A percentile compares a stretch with the other conserved stretches of the same genome.
These are phyloP conservation scores for Actinostola sp. DNA, from an alignment of 92 coral and sea anemone genomes.

Conservation along the genomic window DNA sequence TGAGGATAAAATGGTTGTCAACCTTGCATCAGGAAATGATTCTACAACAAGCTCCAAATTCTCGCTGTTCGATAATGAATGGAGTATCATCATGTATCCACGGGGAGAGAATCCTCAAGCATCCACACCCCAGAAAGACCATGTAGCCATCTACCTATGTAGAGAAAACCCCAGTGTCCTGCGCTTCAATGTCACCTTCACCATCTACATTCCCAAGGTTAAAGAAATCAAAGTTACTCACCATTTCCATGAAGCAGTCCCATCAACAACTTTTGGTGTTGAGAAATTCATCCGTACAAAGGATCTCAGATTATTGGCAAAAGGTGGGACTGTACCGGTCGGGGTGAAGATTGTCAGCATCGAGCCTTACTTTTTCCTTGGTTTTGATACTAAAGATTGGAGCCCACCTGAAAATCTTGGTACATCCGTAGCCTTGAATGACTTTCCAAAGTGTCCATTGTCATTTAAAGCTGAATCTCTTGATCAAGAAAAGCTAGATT, in stretches of 20 bases:
- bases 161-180: conserved; percentile 74
- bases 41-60: conserved; percentile 76
- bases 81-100: conserved; percentile 90
- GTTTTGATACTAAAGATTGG: conserved; percentile 85
- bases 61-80: conserved; percentile 84
- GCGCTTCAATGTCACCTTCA: conserved; percentile 85
- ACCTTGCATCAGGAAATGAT: conserved; percentile 77
- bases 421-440: conserved; percentile 55
- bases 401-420: conserved; percentile 74
- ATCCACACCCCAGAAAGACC: conserved; percentile 69
- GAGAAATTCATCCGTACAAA: conserved; percentile 86
- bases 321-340: conserved; percentile 83
- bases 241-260: conserved; percentile 77
- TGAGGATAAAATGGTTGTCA: conserved; percentile 82
- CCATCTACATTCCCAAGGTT: conserved; percentile 78
- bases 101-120: conserved; percentile 77
- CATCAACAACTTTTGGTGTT: conserved; percentile 85
- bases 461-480: conserved; percentile 59
- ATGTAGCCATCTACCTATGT: conserved; percentile 83
- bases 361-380: conserved; percentile 90
- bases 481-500: conserved; percentile 69
- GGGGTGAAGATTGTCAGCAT: conserved; percentile 78
- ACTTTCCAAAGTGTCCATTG: conserved; percentile 64
- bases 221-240: conserved; percentile 78
- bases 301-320: conserved; percentile 85